Percentiles rank a stretch among this genome's conserved stretches.
phyloP scores from a whole-genome alignment of 2,888 invertebrate genomes.

The Lithophane semibrunnea region DNA sequence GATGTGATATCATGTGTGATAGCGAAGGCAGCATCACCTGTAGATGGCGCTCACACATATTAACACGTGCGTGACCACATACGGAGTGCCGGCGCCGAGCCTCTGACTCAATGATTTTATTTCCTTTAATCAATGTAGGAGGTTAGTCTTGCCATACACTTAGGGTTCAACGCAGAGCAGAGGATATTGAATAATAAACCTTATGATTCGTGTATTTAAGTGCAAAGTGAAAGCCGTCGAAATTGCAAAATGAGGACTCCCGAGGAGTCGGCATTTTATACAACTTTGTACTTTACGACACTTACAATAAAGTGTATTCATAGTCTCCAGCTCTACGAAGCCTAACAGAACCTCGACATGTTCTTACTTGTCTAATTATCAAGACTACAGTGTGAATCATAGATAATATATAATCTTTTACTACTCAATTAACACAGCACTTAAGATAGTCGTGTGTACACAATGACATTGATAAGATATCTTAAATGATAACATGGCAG shows the following conservation, averaged over 20 bases:
- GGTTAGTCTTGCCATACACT: constrained; percentile 7
- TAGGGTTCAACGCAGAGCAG: neutral
- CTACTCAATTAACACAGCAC: constrained; percentile 24
- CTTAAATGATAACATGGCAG: constrained; percentile 8
- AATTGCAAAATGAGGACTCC: constrained; percentile 1
- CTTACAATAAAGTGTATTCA: neutral
- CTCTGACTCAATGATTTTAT: constrained; percentile 44
- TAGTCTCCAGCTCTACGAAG: neutral
- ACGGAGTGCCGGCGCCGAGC: constrained; percentile 36
- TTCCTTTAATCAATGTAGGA: neutral
- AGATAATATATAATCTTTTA: constrained; percentile 13
- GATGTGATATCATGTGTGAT: constrained; percentile 16
- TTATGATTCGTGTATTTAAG: neutral
- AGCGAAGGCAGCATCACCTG: constrained; percentile 38
- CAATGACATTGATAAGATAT: constrained; percentile 20
- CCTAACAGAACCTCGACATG: constrained; percentile 13
- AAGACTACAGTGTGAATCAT: constrained; percentile 37
- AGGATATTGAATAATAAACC: neutral
- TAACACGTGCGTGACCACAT: constrained; percentile 54
- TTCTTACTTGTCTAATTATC: constrained; percentile 30
- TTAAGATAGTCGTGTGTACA: constrained; percentile 28
- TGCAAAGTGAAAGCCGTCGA: neutral
- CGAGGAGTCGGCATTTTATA: neutral
- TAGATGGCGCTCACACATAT: constrained; percentile 23
- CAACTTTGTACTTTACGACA: neutral